Percentiles rank a stretch among this genome's conserved stretches.
These are phyloP conservation scores for Zonotrichia leucophrys DNA, from an alignment of 2,113 vertebrate species.

Conservation along the genomic window DNA sequence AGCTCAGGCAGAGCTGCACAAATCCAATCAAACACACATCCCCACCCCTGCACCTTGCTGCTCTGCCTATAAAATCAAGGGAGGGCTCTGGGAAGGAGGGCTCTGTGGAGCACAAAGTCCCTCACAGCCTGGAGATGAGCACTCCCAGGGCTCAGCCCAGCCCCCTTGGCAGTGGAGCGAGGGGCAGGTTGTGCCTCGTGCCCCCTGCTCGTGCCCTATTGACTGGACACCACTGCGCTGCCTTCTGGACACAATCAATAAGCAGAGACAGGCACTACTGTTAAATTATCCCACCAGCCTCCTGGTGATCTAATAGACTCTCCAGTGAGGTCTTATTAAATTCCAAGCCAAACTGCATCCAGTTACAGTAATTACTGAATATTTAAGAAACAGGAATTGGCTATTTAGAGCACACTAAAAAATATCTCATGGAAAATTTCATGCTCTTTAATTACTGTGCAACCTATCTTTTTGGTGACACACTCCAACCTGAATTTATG, in stretches of 20 bases:
- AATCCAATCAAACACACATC: not conserved
- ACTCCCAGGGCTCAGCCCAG: not conserved
- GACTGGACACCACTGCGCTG: rapidly evolving
- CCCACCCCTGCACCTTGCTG: rapidly evolving
- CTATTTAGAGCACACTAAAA: constrained; percentile 57
- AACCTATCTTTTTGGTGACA: constrained; percentile 50
- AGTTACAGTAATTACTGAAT: constrained; percentile 64
- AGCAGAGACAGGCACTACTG: not conserved
- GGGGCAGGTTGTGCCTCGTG: rapidly evolving
- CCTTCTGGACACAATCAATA: not conserved
- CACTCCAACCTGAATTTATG: constrained; percentile 43
- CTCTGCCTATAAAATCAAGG: not conserved
- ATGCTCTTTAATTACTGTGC: constrained; percentile 65
- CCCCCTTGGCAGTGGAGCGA: rapidly evolving
- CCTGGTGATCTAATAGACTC: constrained; percentile 36
- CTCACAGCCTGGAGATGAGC: rapidly evolving
- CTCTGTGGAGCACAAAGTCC: not conserved
- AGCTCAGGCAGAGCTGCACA: not conserved
- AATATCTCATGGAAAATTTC: constrained; percentile 50
- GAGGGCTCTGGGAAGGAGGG: not conserved
- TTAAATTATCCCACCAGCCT: not conserved
- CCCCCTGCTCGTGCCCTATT: rapidly evolving
- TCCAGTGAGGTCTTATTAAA: constrained; percentile 52
- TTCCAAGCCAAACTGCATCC: constrained; percentile 56
- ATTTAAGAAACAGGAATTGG: constrained; percentile 59